Percentiles rank a stretch among this genome's conserved stretches.
phyloP scores from a whole-genome alignment of 1,140 invertebrate genomes.

The Popillia japonica region DNA sequence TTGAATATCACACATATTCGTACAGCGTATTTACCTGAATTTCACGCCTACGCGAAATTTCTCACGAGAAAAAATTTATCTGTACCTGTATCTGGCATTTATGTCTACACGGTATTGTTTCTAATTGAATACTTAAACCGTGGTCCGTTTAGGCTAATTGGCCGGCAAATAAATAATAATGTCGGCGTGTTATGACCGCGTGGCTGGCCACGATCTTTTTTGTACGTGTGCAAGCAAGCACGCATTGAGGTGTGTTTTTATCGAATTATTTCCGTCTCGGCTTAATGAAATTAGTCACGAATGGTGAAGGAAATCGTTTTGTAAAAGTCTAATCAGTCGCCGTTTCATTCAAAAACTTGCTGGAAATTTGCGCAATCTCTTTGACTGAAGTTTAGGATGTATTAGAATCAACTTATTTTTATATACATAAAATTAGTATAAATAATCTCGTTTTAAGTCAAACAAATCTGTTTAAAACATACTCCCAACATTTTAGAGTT shows the following conservation, averaged over 20 bases:
- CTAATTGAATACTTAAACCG: background rate
- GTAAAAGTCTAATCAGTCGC: background rate
- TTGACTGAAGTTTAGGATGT: too few relatives aligned
- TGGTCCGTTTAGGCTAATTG: conserved; percentile 9
- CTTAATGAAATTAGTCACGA: conserved; percentile 35
- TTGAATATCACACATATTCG: too few relatives aligned
- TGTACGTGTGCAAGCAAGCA: background rate
- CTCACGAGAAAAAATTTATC: background rate
- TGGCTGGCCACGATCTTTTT: conserved; percentile 3
- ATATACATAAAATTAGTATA: too few relatives aligned
- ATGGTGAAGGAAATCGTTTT: conserved; percentile 21
- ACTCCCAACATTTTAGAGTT: background rate
- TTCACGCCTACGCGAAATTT: background rate
- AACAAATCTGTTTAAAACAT: background rate
- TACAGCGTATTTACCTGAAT: too few relatives aligned
- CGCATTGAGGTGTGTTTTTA: conserved; percentile 16
- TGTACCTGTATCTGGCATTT: background rate
- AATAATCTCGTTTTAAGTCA: too few relatives aligned
- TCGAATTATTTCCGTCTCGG: background rate
- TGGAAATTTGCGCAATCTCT: background rate
- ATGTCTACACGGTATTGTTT: background rate
- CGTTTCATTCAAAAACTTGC: background rate
- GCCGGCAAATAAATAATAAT: conserved; percentile 15
- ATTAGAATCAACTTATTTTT: too few relatives aligned
- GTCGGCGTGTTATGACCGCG: background rate